Percentiles rank a stretch among this genome's conserved stretches.
Conservation (phyloP, 2,113 vertebrate species). For the Triplophysa rosa region DNA sequence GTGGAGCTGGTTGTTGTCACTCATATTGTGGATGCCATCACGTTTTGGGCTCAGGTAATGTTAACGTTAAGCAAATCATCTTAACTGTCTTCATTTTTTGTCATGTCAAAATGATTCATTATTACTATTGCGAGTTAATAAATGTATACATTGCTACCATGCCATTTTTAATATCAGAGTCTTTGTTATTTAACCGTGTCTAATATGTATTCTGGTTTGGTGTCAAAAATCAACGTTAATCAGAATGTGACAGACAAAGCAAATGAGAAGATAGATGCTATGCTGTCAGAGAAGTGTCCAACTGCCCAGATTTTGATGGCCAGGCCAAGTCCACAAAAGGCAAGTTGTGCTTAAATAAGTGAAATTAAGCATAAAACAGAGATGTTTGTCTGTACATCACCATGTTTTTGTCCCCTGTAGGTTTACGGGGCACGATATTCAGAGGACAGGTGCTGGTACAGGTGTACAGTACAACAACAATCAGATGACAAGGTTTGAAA, state of each 20-base stretch:
- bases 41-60: conserved; percentile 82
- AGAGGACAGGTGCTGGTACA: conserved; percentile 81
- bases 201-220: background rate
- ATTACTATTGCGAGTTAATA: background rate
- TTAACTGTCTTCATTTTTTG: background rate
- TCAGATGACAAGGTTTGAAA: conserved; percentile 72
- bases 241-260: conserved; percentile 54
- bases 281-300: conserved; percentile 49
- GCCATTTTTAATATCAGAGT: too few relatives aligned
- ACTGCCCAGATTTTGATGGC: conserved; percentile 40
- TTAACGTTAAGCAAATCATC: background rate
- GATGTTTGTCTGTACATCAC: background rate
- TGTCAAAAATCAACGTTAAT: background rate
- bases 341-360: conserved; percentile 1
- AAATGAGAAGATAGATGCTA: conserved; percentile 41
- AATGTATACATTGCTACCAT: too few relatives aligned
- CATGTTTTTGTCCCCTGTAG: conserved; percentile 54
- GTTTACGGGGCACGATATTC: conserved; percentile 80
- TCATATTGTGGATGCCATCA: conserved; percentile 77
- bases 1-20: conserved; percentile 74
- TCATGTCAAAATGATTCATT: background rate
- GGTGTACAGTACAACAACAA: conserved; percentile 74
- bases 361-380: background rate
- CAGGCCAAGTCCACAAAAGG: conserved; percentile 51
- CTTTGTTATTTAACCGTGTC: too few relatives aligned